Evolutionary conservation across 53 echinoderm and acorn worm genomes (phyloP).

Genomic region (Hippasteria phrygiana): DNA sequence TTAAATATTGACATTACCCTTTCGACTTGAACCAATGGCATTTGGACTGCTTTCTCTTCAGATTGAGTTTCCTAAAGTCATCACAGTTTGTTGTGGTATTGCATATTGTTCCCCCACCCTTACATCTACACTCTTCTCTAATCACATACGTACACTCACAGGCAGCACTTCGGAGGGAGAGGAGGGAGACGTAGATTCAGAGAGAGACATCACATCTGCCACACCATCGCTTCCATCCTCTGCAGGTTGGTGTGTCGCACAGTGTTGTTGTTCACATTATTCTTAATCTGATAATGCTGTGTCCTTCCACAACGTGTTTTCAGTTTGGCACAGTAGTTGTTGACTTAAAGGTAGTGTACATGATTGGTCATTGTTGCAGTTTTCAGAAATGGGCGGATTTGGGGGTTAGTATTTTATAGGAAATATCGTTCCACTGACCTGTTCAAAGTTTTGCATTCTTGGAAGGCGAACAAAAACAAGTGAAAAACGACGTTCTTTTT

Average conservation of each 20-base stretch:
- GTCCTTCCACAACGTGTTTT: background rate
- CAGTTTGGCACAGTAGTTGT: no score
- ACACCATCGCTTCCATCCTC: constrained; percentile 51
- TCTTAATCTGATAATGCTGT: background rate
- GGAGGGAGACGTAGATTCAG: constrained; percentile 67
- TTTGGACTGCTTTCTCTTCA: background rate
- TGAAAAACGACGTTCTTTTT: no score
- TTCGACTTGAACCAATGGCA: no score
- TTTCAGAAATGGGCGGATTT: no score
- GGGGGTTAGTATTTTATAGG: no score
- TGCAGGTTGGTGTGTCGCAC: constrained; percentile 33
- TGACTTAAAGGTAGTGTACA: no score
- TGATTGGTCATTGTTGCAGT: no score
- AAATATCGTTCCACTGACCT: no score
- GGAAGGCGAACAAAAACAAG: no score
- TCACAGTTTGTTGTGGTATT: constrained; percentile 15
- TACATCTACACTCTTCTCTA: constrained; percentile 5
- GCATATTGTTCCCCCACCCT: constrained; percentile 39
- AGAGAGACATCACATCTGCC: constrained; percentile 70
- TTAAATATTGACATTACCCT: no score
- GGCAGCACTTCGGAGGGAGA: constrained; percentile 24
- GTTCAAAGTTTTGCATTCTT: no score
- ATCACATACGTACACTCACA: background rate
- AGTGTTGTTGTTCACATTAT: constrained; percentile 9
- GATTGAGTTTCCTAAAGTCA: no score